Base-by-base conservation (phyloP, 2,113 vertebrate species). In the Dendrocopos noguchii region DNA sequence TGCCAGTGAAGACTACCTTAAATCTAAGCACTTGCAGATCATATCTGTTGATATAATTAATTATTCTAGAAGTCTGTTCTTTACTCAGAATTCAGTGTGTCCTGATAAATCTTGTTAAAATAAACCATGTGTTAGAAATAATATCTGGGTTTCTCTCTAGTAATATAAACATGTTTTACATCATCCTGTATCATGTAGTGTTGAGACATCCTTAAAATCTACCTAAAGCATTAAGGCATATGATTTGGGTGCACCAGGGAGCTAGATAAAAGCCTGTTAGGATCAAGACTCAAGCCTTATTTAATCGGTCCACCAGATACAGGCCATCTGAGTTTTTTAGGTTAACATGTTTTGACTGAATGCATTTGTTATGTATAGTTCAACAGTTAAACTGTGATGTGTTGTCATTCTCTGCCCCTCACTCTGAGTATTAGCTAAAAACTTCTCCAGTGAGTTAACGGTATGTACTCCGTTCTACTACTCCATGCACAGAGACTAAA, bases 51-150 rank as follows among this genome's bases (percentile, higher is more conserved):
- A 72, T 15, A 27, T 10, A 70, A 80, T 57, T 56, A 36, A 15
- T 29, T 12, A 27, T 59, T 25, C 12, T 6, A 53, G 12, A 76
- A 33, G 11, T 70, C 31, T 66, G 10, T 31, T 72, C 14, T 55
- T n/a, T 78, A 31, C 14, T 66, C 14, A 66, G 36, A 36, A 46
- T 0, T 1, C 14, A 27, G 4, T 31, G 9, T 27, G 11, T 60
- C 16, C 24, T 77, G 28, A 31, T 19, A 77, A 91, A 50, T 20
- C 46, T 31, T 42, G 4, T 10, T 34, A 56, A 83, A 9, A 50
- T 20, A 67, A 56, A 34, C 4, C 27, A 33, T 0, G 1, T 17
- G 25, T 50, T 27, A 61, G 24, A 91, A 78, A 28, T 9, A 0
- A 5, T 21, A 27, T 50, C 8, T 67, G 25, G 8, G 3, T 67